Percentiles rank a stretch among this genome's conserved stretches.
Evolutionary conservation across 2,888 invertebrate genomes (phyloP).

Genomic region (Drosophila ochracea): DNA sequence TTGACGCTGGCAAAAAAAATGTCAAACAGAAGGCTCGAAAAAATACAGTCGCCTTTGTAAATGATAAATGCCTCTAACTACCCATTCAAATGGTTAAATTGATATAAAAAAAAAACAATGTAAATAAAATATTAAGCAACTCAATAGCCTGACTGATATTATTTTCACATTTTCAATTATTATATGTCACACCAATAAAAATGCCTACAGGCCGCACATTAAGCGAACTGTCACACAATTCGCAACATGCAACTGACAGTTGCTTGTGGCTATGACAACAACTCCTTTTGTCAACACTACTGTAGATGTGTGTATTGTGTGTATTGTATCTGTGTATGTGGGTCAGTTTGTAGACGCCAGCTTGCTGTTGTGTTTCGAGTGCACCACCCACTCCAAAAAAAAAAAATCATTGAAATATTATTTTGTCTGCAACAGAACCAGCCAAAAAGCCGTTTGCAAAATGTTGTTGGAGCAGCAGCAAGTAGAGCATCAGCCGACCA

Average conservation of each 20-base stretch:
- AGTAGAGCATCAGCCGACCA: slow-evolving; percentile 38
- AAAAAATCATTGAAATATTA: slow-evolving; percentile 72
- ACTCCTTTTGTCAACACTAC: slow-evolving; percentile 16
- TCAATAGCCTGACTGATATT: background rate
- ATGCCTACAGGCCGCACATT: slow-evolving; percentile 50
- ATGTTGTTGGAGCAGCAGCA: slow-evolving; percentile 33
- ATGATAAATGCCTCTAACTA: background rate
- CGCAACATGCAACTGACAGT: slow-evolving; percentile 68
- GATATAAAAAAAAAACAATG: no score
- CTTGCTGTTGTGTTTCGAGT: slow-evolving; percentile 53
- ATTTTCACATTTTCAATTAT: slow-evolving; percentile 23
- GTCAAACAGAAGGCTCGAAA: background rate
- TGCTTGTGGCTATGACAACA: slow-evolving; percentile 50
- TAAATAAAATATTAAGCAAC: slow-evolving; percentile 5
- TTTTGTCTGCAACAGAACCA: slow-evolving; percentile 36
- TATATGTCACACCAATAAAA: slow-evolving; percentile 69
- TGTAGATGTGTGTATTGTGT: slow-evolving; percentile 4
- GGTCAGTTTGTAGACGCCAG: slow-evolving; percentile 56
- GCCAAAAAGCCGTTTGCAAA: slow-evolving; percentile 34
- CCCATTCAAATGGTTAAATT: background rate
- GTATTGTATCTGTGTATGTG: slow-evolving; percentile 38
- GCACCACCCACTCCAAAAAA: slow-evolving; percentile 40
- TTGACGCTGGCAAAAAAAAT: background rate
- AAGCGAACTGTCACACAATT: slow-evolving; percentile 76
- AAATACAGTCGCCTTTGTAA: background rate